Evolutionary conservation across 2,888 invertebrate species (phyloP), one percentile per base, ranked within the genome.

Genomic region (Esperia sulphurella): DNA sequence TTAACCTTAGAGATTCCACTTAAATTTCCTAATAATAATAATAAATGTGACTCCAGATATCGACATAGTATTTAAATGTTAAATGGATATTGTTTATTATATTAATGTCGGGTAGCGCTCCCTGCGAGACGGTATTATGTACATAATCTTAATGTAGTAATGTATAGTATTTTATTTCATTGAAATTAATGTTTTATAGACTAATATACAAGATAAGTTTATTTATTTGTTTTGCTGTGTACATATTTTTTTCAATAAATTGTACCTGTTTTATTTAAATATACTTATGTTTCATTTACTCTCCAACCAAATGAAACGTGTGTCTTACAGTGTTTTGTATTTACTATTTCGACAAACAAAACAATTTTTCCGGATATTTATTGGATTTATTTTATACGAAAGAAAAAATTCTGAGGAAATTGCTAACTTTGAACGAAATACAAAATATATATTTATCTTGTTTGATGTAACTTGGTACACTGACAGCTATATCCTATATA

Each of bases 221-320:
- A 89, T 89, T 89, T 88, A 89, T 89, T 89, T 88, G 88, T 89
- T 89, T 88, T 89, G 87, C 87, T 88, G 87, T 88, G 89, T 89
- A 89, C 87, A 89, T 89, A 88, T 86, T 87, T 88, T 87, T 88
- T 87, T 87, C 87, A 88, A 88, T 88, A 87, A 88, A 88, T 83
- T 87, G 89, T 89, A 89, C 89, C 89, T 89, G 89, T 88, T 89
- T 89, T 87, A 88, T 79, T 79, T 83, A 71, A 9, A 21, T 21
- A 21, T 39, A 14, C 39, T 39, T 33, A 8, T 14, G 13, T 39
- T 39, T 39, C 14, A 39, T n/a, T 39, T 39, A 8, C 21, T 21
- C 21, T 21, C 21, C 21, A 21, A 21, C 21, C 21, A 21, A 21
- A 21, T 21, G 21, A 3, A 30, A 30, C 30, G 2, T 33, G 33